These are phyloP conservation scores for Syngnathoides biaculeatus DNA, from an alignment of 2,113 vertebrate species.

Conservation along the genomic window DNA sequence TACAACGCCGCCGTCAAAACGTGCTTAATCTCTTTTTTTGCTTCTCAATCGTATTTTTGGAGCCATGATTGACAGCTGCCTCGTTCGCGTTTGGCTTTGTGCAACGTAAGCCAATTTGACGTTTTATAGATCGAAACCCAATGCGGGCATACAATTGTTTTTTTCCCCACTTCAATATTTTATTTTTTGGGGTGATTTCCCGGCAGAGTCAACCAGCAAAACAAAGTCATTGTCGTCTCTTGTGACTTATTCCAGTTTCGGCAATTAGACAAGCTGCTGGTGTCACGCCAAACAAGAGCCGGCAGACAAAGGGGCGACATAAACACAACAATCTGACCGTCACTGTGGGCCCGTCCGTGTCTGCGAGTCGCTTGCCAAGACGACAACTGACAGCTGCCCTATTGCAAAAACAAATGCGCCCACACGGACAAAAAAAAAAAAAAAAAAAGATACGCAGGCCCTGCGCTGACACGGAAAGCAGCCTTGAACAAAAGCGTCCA, in stretches of 20 bases:
- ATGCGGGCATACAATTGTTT: not conserved
- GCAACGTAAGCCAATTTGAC: too few relatives aligned
- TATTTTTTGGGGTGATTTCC: not conserved
- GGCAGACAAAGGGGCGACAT: slow-evolving; percentile 58
- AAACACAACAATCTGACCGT: slow-evolving; percentile 48
- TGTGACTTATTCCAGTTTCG: slow-evolving; percentile 14
- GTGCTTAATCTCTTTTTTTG: too few relatives aligned
- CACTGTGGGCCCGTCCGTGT: slow-evolving; percentile 51
- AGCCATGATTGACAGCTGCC: too few relatives aligned
- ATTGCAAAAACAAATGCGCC: slow-evolving; percentile 49
- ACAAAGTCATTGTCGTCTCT: not conserved
- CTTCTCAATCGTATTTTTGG: too few relatives aligned
- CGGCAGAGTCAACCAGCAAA: not conserved
- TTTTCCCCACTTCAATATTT: not conserved
- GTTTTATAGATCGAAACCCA: too few relatives aligned
- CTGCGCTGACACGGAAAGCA: slow-evolving; percentile 40
- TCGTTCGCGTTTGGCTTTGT: too few relatives aligned
- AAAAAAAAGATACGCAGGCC: too few relatives aligned
- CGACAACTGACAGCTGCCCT: slow-evolving; percentile 68
- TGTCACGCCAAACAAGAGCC: slow-evolving; percentile 17
- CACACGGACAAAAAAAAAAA: slow-evolving; percentile 6
- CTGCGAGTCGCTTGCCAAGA: slow-evolving; percentile 45
- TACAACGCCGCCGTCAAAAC: not conserved
- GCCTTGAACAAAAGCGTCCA: slow-evolving; percentile 29
- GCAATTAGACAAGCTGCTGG: slow-evolving; percentile 13